These are phyloP conservation scores for Cosmia trapezina DNA, from an alignment of 2,888 invertebrate genomes.

Conservation along the genomic window DNA sequence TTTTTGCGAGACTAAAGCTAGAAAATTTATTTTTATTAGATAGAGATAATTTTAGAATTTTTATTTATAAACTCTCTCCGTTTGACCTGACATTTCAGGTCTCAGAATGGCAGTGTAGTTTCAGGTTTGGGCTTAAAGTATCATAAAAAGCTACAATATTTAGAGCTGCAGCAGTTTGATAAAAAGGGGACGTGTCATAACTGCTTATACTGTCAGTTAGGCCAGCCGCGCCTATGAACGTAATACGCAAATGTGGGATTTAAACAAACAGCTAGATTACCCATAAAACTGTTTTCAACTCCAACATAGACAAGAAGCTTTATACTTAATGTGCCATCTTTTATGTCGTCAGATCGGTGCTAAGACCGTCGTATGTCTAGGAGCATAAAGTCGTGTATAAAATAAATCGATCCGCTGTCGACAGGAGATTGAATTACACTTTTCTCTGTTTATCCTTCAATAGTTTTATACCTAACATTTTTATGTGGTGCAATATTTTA, in stretches of 20 bases:
- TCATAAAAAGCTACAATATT: slow-evolving; percentile 11
- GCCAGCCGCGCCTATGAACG: not conserved
- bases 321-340: slow-evolving; percentile 38
- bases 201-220: slow-evolving; percentile 43
- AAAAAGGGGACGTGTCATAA: slow-evolving; percentile 31
- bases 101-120: slow-evolving; percentile 4
- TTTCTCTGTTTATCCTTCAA: slow-evolving; percentile 49
- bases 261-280: slow-evolving; percentile 23
- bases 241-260: slow-evolving; percentile 25
- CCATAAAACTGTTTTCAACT: slow-evolving; percentile 33
- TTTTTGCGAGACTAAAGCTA: too few relatives aligned
- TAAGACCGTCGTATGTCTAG: slow-evolving; percentile 29
- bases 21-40: too few relatives aligned
- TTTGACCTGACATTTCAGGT: not conserved
- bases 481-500: slow-evolving; percentile 54
- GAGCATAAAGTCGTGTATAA: slow-evolving; percentile 55
- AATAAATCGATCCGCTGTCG: slow-evolving; percentile 55
- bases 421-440: slow-evolving; percentile 58
- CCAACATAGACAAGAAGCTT: slow-evolving; percentile 16
- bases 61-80: not conserved
- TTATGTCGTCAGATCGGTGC: slow-evolving; percentile 29
- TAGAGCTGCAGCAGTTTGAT: slow-evolving; percentile 39
- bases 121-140: slow-evolving; percentile 23
- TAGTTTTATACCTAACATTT: slow-evolving; percentile 52
- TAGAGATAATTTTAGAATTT: not conserved